Evolutionary conservation across 2,888 invertebrate species (phyloP), one percentile per base, ranked within the genome.

Genomic region (Ormyrus labotus): DNA sequence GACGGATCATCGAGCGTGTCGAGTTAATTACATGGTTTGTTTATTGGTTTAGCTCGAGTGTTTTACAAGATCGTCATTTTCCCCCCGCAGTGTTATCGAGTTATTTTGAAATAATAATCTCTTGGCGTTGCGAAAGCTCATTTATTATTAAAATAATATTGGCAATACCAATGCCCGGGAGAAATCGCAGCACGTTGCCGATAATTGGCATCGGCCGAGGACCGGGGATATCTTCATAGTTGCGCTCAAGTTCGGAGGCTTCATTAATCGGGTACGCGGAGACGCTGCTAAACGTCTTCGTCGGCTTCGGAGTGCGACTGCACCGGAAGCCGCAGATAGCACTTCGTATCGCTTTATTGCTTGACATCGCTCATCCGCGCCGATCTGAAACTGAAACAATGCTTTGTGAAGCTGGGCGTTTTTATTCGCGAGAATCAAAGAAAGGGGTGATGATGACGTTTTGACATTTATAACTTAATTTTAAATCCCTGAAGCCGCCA

Each of bases 181-280:
- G 34, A 70, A 88, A 89, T 84, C 87, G 85, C 78, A 87, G 85
- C 2, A 86, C 78, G 75, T 89, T 90, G 13, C 92, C 92, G 61
- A 92, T 85, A 6, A 92, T 58, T 0, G 92, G 92, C 13, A 91
- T 74, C 0, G 90, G 84, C 5, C 90, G 86, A 0, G 93, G 93
- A 0, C 93, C 93, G 0, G 92, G 92, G 2, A 93, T 92, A 0
- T 92, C 91, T 58, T 86, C 86, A 89, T 89, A 92, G 69, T 91
- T 83, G 7, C 10, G 48, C 8, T 48, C 71, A 7, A 5, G 5
- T n/a, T 61, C 50, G 50, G 50, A 61, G 34, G 8, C 19, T 8
- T 51, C 51, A 7, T 61, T 61, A 19, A 60, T 51, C 7, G 48
- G 10, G 10, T 50, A 13, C 5, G 19, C 13, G 3, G 58, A 13